Evolutionary conservation across 2,113 vertebrate genomes (phyloP).

Genomic region (Rhynchomys soricoides): DNA sequence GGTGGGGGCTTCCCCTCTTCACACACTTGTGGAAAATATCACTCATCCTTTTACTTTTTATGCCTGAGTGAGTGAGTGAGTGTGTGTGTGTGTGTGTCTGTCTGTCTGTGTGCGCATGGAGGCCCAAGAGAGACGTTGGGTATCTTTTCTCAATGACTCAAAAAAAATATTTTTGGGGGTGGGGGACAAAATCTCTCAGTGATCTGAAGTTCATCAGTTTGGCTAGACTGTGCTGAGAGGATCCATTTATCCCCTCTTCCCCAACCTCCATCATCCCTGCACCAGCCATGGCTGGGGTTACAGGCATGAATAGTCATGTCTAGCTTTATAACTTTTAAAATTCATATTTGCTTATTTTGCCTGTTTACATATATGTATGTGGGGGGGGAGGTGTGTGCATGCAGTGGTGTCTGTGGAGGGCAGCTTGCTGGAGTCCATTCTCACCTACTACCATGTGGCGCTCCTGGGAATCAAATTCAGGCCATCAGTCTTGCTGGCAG

Average conservation of each 20-base stretch:
- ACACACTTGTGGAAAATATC: conserved; percentile 68
- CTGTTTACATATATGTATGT: not conserved
- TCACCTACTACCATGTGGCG: not conserved
- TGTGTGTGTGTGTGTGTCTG: not conserved
- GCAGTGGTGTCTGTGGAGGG: not conserved
- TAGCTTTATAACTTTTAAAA: not conserved
- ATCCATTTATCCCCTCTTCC: not conserved
- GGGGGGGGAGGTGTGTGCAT: not conserved
- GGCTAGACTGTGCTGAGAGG: not conserved
- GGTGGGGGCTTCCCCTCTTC: conserved; percentile 67
- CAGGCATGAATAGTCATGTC: not conserved
- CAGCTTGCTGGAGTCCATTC: not conserved
- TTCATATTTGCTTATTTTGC: not conserved
- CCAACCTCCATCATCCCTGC: not conserved
- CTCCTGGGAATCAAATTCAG: not conserved
- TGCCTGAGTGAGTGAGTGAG: fast-evolving
- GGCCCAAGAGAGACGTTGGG: not conserved
- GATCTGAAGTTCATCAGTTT: not conserved
- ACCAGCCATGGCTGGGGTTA: not conserved
- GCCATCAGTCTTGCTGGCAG: too few species aligned
- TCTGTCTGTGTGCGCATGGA: not conserved
- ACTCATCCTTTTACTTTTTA: conserved; percentile 19
- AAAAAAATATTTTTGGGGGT: not conserved
- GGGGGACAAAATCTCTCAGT: not conserved
- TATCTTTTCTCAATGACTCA: not conserved